Base-by-base conservation (phyloP, 2,888 invertebrate genomes). In the Drosophila kambysellisi region DNA sequence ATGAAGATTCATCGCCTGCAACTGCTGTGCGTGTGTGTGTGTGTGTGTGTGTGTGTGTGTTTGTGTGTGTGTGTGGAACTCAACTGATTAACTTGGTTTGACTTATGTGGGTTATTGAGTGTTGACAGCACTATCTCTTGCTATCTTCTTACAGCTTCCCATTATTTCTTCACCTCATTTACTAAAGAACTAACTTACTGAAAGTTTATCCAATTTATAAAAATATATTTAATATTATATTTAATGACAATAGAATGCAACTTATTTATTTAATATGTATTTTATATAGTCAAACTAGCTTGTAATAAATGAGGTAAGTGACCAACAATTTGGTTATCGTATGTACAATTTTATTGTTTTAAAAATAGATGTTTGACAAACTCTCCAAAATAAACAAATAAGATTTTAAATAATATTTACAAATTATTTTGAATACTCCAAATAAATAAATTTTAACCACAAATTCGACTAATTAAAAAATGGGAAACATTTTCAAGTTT, bases 51-150 rank as follows among this genome's bases (percentile, higher is more conserved):
- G 32, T 33, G 33, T 52, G 52, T 39, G 20, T 43, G 5, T 41
- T 11, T 35, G 35, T 0, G 37, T 39, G 8, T 15, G 52, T 33
- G 37, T 54, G 54, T 37, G 48, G 43, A 68, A 52, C 37, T 59
- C 11, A 66, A 48, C 61, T 62, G 78, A 61, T 76, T 74, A 77
- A 76, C 74, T 64, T 43, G 57, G 43, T 37, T 48, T 52, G 74
- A 76, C 74, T 78, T 69, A 74, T 76, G 69, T 77, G 69, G 74
- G 63, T 43, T 74, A 70, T 51, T 37, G 69, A 51, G 66, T 56
- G 72, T 64, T 59, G 65, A 72, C 63, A 65, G 35, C 20, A 56
- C 37, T 15, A 50, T 51, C 12, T 15, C 41, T 20, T 20, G 12
- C 29, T 30, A 30, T 39, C 52, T 52, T 20, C 15, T 25, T 25